These are phyloP conservation scores for Sylvia borin DNA, from an alignment of 2,797 vertebrate species.

Conservation along the genomic window DNA sequence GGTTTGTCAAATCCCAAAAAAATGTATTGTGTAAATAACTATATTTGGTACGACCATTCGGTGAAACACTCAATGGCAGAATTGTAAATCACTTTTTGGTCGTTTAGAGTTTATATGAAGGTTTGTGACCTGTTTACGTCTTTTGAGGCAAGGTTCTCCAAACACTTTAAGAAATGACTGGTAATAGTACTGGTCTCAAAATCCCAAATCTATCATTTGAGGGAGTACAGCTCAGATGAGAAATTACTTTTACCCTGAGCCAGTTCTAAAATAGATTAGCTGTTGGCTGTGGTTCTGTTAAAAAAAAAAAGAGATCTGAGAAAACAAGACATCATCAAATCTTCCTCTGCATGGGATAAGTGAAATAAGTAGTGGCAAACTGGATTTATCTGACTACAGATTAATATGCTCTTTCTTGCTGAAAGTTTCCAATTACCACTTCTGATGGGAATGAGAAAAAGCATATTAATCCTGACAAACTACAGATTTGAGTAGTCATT, in stretches of 20 bases:
- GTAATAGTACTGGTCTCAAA: neutral
- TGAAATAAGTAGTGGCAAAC: neutral
- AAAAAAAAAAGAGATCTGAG: neutral
- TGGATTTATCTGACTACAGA: neutral
- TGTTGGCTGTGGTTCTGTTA: neutral
- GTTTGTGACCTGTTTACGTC: neutral
- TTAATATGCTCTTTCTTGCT: neutral
- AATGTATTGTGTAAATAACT: neutral
- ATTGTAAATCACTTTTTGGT: neutral
- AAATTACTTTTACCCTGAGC: neutral
- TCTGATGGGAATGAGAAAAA: neutral
- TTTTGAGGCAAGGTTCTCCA: neutral
- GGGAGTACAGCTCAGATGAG: neutral
- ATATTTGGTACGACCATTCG: neutral
- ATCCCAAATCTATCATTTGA: neutral
- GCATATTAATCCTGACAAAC: neutral
- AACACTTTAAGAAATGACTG: slow-evolving; percentile 23
- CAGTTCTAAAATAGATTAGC: slow-evolving; percentile 6
- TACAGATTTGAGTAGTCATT: neutral
- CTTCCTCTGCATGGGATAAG: neutral
- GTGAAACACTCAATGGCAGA: neutral
- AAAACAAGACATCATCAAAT: neutral
- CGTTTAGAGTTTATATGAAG: neutral
- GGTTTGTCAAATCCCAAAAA: neutral
- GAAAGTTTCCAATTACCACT: neutral